Conservation (phyloP, 2,797 vertebrate genomes). For the Hozukius guyotensis region DNA sequence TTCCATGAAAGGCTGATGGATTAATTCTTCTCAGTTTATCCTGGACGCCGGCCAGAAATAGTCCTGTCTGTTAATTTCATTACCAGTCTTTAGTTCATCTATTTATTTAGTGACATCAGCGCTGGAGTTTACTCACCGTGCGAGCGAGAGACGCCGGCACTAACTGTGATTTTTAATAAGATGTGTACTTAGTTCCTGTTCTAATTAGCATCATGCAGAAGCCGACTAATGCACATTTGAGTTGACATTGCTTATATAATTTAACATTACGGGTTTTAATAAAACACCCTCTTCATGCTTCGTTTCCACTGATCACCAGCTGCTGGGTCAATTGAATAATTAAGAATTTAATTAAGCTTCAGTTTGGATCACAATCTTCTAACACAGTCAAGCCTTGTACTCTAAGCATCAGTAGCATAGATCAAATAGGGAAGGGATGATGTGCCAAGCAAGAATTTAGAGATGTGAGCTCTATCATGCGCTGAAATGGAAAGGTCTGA, state of each 20-base stretch:
- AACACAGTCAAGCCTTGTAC: slow-evolving; percentile 48
- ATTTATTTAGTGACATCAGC: slow-evolving; percentile 62
- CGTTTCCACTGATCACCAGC: slow-evolving; percentile 76
- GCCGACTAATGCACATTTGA: slow-evolving; percentile 62
- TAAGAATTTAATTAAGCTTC: slow-evolving; percentile 75
- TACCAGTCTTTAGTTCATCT: slow-evolving; percentile 50
- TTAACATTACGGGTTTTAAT: slow-evolving; percentile 73
- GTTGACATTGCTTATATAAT: slow-evolving; percentile 73
- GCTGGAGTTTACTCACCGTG: slow-evolving; percentile 39
- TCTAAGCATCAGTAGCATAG: slow-evolving; percentile 56
- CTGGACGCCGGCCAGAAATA: slow-evolving; percentile 59
- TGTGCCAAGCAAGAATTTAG: slow-evolving; percentile 61
- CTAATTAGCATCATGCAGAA: slow-evolving; percentile 69
- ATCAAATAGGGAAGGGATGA: slow-evolving; percentile 67
- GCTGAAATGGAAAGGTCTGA: slow-evolving; percentile 74
- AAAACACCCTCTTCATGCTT: slow-evolving; percentile 71
- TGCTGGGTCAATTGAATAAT: slow-evolving; percentile 81
- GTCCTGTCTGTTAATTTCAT: slow-evolving; percentile 60
- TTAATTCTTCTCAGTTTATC: slow-evolving; percentile 41
- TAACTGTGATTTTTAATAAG: slow-evolving; percentile 69
- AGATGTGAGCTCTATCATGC: slow-evolving; percentile 69
- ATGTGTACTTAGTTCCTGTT: slow-evolving; percentile 68
- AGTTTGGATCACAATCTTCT: slow-evolving; percentile 65
- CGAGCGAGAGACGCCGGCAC: slow-evolving; percentile 18
- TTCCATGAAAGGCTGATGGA: slow-evolving; percentile 29